phyloP scores from a whole-genome alignment of 1,140 invertebrate genomes.

The Drosophila sturtevanti region DNA sequence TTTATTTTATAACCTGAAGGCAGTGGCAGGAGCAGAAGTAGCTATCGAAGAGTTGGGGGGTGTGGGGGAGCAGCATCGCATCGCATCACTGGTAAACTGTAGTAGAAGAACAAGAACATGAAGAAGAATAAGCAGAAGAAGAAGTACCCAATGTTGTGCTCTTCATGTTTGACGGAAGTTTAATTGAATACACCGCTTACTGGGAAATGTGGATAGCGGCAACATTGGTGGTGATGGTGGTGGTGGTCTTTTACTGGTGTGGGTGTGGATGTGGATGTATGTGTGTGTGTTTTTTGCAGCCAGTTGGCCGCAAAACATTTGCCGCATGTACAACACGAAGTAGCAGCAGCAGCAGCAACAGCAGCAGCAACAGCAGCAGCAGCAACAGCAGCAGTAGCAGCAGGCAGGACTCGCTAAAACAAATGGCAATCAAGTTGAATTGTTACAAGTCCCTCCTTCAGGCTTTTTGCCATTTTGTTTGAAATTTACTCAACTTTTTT shows the following conservation, averaged over 20 bases:
- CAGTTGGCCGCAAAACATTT: conserved; percentile 77
- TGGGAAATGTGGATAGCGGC: conserved; percentile 16
- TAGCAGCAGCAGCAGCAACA: neutral
- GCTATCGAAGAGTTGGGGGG: neutral
- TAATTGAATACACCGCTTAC: conserved; percentile 80
- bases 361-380: conserved; percentile 11
- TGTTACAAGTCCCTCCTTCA: conserved; percentile 40
- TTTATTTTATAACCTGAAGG: conserved; percentile 82
- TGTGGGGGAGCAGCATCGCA: neutral
- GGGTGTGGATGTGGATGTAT: conserved; percentile 7
- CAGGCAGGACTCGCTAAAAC: conserved; percentile 57
- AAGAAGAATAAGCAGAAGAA: neutral
- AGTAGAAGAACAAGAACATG: neutral
- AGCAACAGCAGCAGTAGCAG: neutral
- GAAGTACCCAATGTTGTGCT: conserved; percentile 28
- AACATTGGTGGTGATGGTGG: neutral
- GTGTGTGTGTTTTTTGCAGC: conserved; percentile 47
- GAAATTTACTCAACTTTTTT: conserved; percentile 76
- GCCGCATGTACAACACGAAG: conserved; percentile 46
- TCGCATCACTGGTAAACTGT: conserved; percentile 2
- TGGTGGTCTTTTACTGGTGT: neutral
- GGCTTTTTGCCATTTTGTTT: conserved; percentile 45
- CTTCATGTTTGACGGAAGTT: conserved; percentile 79
- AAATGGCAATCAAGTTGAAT: conserved; percentile 79
- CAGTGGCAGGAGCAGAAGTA: conserved; percentile 31